These are phyloP conservation scores for Eristalis arbustorum DNA, from an alignment of 2,888 invertebrate genomes.

Conservation along the genomic window DNA sequence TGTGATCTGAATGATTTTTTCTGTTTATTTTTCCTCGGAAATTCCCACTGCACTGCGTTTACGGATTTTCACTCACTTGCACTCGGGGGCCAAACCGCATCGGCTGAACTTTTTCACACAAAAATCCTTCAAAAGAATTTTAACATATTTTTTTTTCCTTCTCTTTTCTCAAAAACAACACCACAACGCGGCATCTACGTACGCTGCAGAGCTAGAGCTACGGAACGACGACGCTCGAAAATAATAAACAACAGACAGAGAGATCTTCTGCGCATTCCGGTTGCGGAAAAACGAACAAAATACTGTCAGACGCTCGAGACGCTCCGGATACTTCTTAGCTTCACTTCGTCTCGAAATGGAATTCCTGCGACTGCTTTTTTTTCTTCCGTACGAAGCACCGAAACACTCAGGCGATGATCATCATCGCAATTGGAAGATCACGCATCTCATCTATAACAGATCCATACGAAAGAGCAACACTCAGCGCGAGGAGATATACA, in stretches of 20 bases:
- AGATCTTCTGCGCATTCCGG: slow-evolving; percentile 45
- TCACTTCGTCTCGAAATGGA: slow-evolving; percentile 12
- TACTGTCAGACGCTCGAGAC: not conserved
- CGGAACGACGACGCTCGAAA: slow-evolving; percentile 29
- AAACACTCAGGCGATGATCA: slow-evolving; percentile 46
- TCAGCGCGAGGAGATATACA: slow-evolving; percentile 5
- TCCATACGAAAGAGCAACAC: slow-evolving; percentile 27
- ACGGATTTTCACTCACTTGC: not conserved
- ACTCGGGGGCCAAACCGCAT: not conserved
- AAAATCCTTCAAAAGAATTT: not conserved
- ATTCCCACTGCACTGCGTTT: not conserved
- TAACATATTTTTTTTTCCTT: not conserved
- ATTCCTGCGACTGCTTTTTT: slow-evolving; percentile 54
- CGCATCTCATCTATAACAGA: slow-evolving; percentile 48
- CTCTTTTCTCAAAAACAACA: not conserved
- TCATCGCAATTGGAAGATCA: slow-evolving; percentile 49
- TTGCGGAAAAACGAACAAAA: slow-evolving; percentile 6
- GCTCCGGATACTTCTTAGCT: slow-evolving; percentile 29
- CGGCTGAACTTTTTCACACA: not conserved
- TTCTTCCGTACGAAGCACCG: slow-evolving; percentile 34
- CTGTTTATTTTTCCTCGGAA: not conserved
- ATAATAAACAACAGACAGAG: slow-evolving; percentile 34
- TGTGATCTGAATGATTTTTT: not conserved
- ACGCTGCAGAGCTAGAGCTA: not conserved
- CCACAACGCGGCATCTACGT: not conserved